Evolutionary conservation across 2,113 vertebrate species (phyloP), one percentile per base, ranked within the genome.

Genomic region (Gymnorhina tibicen): DNA sequence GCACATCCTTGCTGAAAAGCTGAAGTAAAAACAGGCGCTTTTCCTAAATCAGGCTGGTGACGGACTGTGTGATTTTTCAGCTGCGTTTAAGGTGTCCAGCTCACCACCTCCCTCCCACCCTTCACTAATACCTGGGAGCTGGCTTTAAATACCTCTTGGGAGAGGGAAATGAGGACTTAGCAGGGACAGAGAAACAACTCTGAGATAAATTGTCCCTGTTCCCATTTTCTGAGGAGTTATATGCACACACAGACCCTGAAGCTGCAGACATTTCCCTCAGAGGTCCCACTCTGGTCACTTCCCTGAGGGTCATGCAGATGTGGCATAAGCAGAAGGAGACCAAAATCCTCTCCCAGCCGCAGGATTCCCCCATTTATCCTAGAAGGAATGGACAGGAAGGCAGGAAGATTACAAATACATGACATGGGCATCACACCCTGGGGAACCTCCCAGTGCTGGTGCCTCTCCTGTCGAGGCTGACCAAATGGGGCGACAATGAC

Each of bases 171-270:
- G 27, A 70, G 21, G 33, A 68, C 3, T 75, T 18, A 35, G 14
- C 30, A 59, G 11, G 19, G 64, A 70, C 33, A 75, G 44, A 93
- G 76, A 13, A 89, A 47, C 53, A 85, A 13, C 8, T 85, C 33
- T 9, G 37, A 82, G 58, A 64, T 19, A 39, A 47, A 15, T 0
- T 50, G 53, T 44, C 59, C 32, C 35, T 60, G 2, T 8, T 58
- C 39, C 33, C 60, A 7, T 66, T 58, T 63, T 70, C 41, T 19
- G 33, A 75, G 66, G 33, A 46, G 52, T 21, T 63, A 18, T 0
- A 53, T 0, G 0, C 10, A 27, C 58, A 69, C 9, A 32, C 1
- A 72, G 30, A 42, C 7, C 27, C 22, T 27, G 8, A 73, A 63
- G 21, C 32, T 63, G 52, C 8, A 46, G 39, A 14, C 10, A 3